phyloP scores from a whole-genome alignment of 2,797 vertebrate species.

The Eupleurogrammus muticus region DNA sequence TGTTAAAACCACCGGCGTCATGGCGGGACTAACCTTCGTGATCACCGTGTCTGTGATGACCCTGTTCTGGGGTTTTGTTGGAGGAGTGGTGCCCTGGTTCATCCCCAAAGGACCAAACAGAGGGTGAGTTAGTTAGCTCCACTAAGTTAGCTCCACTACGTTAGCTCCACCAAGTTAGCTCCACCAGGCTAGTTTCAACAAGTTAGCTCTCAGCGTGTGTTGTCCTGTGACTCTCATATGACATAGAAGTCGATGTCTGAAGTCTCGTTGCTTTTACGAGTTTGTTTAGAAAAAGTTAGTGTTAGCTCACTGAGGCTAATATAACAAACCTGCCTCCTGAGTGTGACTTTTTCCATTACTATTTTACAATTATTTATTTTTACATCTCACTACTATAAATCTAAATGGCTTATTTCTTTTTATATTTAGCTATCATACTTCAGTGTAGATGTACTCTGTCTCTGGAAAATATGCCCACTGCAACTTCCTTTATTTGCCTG shows the following conservation, averaged over 20 bases:
- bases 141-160: constrained; percentile 27
- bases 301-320: constrained; percentile 43
- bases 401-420: neutral
- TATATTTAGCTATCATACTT: neutral
- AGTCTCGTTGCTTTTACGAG: no score
- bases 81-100: constrained; percentile 91
- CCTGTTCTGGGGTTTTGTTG: constrained; percentile 92
- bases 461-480: constrained; percentile 21
- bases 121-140: constrained; percentile 88
- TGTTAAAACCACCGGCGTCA: constrained; percentile 43
- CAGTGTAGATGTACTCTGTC: neutral
- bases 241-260: no score
- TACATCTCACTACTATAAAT: neutral
- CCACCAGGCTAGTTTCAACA: no score
- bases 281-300: constrained; percentile 27
- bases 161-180: constrained; percentile 61
- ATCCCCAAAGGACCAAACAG: constrained; percentile 95
- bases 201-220: neutral
- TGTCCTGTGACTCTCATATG: neutral
- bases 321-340: constrained; percentile 7
- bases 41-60: constrained; percentile 92
- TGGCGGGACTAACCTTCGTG: constrained; percentile 87
- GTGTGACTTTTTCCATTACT: neutral
- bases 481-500: constrained; percentile 58
- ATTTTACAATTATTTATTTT: neutral